These are phyloP conservation scores for Apamea monoglypha DNA, from an alignment of 2,888 invertebrate species.

Conservation along the genomic window DNA sequence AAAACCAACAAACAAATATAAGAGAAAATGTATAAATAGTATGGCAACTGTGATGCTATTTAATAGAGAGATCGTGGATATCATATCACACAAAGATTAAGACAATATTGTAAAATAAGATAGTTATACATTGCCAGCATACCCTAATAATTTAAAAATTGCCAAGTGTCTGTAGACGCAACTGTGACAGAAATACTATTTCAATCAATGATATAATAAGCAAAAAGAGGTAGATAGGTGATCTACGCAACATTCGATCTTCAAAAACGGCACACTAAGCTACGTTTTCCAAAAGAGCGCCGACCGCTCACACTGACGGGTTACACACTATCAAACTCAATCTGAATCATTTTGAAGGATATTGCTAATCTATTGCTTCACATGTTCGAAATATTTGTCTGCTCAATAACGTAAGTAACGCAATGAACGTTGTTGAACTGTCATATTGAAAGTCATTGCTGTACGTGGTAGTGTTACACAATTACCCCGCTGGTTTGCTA, in stretches of 20 bases:
- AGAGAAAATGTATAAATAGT: constrained; percentile 36
- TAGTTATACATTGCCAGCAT: constrained; percentile 16
- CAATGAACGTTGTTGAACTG: neutral
- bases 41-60: constrained; percentile 56
- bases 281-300: too few species aligned
- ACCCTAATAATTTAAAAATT: constrained; percentile 8
- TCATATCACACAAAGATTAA: constrained; percentile 1
- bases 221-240: neutral
- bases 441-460: neutral
- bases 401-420: neutral
- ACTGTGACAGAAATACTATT: neutral
- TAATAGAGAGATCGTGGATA: constrained; percentile 44
- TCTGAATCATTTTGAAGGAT: neutral
- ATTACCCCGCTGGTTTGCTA: neutral
- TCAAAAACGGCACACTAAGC: neutral
- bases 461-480: too few species aligned
- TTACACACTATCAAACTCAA: neutral
- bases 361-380: neutral
- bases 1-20: constrained; percentile 29
- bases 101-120: constrained; percentile 4
- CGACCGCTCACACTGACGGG: too few species aligned
- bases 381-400: neutral
- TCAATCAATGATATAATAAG: neutral
- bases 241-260: neutral
- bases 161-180: neutral